Base-by-base conservation (phyloP, 1,140 invertebrate genomes). In the Meloidogyne chitwoodi region DNA sequence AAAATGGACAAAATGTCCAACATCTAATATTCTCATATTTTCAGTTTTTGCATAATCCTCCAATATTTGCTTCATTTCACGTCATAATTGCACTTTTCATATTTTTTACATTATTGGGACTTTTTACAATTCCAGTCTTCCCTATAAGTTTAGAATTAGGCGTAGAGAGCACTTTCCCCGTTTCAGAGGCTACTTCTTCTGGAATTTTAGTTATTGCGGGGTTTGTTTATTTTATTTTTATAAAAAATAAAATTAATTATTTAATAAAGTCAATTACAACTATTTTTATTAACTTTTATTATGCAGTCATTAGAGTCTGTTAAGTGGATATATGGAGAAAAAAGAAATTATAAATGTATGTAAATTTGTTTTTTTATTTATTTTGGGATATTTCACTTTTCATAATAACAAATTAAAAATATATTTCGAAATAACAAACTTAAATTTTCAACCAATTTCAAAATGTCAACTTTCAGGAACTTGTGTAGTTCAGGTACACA, bases 91-190 rank as follows among this genome's bases (percentile, higher is more conserved):
- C 72, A 19, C 44, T 82, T 41, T 78, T 76, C n/a, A 44, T 75
- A 56, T 62, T 82, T 16, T 67, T 82, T 29, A 74, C 63, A 22
- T 29, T 74, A 38, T 61, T 82, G 16, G 81, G 80, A n/a, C 82
- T 82, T 68, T 82, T 82, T 27, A n/a, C 78, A 14, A 81, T 82
- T 74, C 81, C 81, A 22, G 83, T 84, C 8, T 82, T 82, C 62
- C 81, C 81, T 16, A 82, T 82, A 27, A 70, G 74, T 75, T 56
- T 82, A 11, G 81, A 82, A 70, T 68, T 82, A n/a, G 82, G 81
- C 19, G 79, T 82, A 14, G 81, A 82, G 56, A 82, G 81, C 16
- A 82, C 81, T 27, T 82, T 84, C 27, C 81, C 81, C 10, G 71
- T 84, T 31, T 79, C 83, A 22, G 81, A 82, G 68, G 80, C 81